Conservation (phyloP, 2,888 invertebrate genomes). For the Ophion costatus region DNA sequence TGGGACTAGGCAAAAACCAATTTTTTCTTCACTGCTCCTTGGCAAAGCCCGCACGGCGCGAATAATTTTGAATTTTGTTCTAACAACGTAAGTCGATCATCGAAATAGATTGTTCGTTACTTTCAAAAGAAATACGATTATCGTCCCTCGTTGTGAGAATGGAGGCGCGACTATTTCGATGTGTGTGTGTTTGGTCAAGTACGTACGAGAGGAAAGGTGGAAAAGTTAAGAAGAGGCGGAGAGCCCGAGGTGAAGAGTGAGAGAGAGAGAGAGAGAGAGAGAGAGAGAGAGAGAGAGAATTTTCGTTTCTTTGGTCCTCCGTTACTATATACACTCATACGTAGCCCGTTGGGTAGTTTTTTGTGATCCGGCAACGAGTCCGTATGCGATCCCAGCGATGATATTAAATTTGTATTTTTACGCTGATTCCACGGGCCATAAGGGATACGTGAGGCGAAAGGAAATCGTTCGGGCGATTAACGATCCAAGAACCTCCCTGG, state of each 20-base stretch:
- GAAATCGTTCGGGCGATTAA: conserved; percentile 85
- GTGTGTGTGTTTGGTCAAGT: background rate
- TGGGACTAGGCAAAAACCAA: no score
- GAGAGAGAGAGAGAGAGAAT: conserved; percentile 13
- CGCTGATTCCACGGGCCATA: conserved; percentile 87
- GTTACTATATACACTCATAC: background rate
- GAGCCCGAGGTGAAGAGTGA: background rate
- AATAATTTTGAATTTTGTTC: background rate
- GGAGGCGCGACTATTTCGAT: background rate
- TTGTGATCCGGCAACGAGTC: background rate
- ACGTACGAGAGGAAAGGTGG: background rate
- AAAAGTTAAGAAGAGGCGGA: background rate
- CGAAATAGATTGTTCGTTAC: background rate
- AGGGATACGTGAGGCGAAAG: conserved; percentile 85
- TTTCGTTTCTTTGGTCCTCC: background rate
- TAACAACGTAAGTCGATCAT: background rate
- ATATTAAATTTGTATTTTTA: conserved; percentile 88
- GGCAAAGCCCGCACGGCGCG: background rate
- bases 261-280: background rate
- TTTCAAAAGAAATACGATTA: no score
- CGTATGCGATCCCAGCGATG: conserved; percentile 70
- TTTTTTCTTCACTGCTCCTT: no score
- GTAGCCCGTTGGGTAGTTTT: conserved; percentile 11
- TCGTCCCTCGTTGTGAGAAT: background rate
- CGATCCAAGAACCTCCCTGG: conserved; percentile 83